Percentiles rank a stretch among this genome's conserved stretches.
Conservation (phyloP, 2,113 vertebrate genomes). For the Phylloscopus whistleri region DNA sequence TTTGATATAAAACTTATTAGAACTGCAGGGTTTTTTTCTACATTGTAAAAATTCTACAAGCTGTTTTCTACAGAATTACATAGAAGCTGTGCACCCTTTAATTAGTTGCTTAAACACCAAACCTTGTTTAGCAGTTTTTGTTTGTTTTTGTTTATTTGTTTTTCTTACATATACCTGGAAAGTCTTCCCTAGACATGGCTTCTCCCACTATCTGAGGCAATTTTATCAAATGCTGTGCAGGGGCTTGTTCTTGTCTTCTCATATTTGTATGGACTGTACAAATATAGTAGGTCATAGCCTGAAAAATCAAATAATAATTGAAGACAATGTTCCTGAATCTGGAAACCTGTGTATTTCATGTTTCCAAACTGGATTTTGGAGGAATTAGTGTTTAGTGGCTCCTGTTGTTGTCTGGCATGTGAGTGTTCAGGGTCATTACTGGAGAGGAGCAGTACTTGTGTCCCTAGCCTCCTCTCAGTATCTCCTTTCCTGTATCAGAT, state of each 20-base stretch:
- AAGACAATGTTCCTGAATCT: background rate
- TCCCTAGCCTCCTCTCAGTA: background rate
- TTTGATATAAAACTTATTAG: background rate
- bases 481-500: constrained; percentile 29
- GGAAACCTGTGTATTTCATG: background rate
- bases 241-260: background rate
- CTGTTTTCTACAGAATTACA: background rate
- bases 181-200: background rate
- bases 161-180: background rate
- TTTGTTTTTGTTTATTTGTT: background rate
- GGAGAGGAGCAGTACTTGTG: background rate
- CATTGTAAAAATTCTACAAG: background rate
- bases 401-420: background rate
- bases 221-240: background rate
- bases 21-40: background rate
- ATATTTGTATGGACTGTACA: background rate
- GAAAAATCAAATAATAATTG: background rate
- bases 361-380: background rate
- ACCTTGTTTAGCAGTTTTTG: background rate
- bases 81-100: background rate
- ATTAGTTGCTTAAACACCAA: background rate
- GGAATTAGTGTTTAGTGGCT: background rate
- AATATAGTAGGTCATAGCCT: background rate
- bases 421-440: background rate
- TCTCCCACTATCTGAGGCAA: rapidly evolving